Base-by-base conservation (phyloP, 2,113 vertebrate genomes). In the Chionodraco myersi region DNA sequence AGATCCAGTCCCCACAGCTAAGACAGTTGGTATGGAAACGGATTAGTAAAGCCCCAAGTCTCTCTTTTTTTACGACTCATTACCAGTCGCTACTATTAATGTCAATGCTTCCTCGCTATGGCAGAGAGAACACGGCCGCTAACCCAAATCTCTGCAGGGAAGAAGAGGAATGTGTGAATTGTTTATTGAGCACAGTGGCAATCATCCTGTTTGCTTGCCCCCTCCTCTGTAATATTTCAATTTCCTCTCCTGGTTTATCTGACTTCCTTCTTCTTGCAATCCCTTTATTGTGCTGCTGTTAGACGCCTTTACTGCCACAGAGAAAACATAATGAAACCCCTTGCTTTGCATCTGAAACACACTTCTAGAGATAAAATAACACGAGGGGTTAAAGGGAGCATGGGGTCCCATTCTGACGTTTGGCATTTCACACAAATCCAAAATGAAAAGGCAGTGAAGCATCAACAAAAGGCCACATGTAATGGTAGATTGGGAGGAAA, bases 11-110 rank as follows among this genome's bases (percentile, higher is more conserved):
- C 73, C 84, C 74, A 64, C 57, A 77, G 79, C 72, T 54, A 64
- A 79, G 67, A 83, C 86, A 89, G 90, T 90, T 91, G 90, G 88
- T 85, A 86, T 86, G 84, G 91, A 87, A 91, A 90, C 79, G 60
- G 88, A 92, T 88, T 89, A 89, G 85, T 75, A 84, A 84, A 86
- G 84, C 76, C 67, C 74, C 72, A 87, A 87, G 91, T 88, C 71
- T 83, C 64, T 78, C 48, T 81, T 41, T 41, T 41, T 88, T 86
- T 90, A 86, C 75, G 75, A 87, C 85, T 91, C 89, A 91, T 92
- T 91, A 85, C 77, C 30, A 52, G 41, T 59, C 75, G 49, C 86
- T 75, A 73, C 76, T 45, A 59, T 86, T 86, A 89, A 90, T 88
- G 84, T 90, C 77, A 74, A 69, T 52, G 75, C 74, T 67, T 84